Evolutionary conservation across 2,113 vertebrate species (phyloP), one percentile per base, ranked within the genome.

Genomic region (Pyrgilauda ruficollis): DNA sequence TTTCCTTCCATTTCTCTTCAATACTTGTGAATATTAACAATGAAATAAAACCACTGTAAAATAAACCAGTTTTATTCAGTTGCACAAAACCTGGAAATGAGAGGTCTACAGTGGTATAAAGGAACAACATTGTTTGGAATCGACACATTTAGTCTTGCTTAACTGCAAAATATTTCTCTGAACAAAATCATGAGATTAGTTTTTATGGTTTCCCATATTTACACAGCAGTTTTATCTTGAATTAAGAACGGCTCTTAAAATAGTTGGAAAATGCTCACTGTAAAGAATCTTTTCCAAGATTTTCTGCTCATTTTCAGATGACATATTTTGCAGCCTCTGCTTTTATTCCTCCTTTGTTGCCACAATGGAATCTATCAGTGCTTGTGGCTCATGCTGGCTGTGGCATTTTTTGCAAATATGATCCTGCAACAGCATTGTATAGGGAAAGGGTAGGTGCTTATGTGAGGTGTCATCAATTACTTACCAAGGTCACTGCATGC

Each of bases 331-430:
- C 47, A 55, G 63, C 43, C 30, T 66, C 16, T 49, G 18, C 33
- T 91, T 95, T 95, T 22, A 66, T 72, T 79, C 70, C 43, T 79
- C 46, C 41, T 79, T 55, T 62, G 46, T 66, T 89, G 41, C 26
- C 55, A 62, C 4, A 26, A 50, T 7, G 35, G n/a, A 95, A 43
- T 89, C 68, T 83, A 53, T 79, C 52, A 93, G 41, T 33, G 55
- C 39, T 35, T 20, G 39, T 79, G 35, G 43, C 30, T 93, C 9
- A 1, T 79, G 87, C 84, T 84, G 84, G 52, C 78, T 88, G 74
- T 47, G 63, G 67, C 59, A 89, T 37, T 91, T 89, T 96, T 94
- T 90, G 82, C 43, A 89, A 91, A 94, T 61, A 73, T 39, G 93
- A 95, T 91, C 66, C 91, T 69, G 70, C 37, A 94, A 72, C 22